phyloP scores from a whole-genome alignment of 2,888 invertebrate genomes.

The Augiades crinisus region DNA sequence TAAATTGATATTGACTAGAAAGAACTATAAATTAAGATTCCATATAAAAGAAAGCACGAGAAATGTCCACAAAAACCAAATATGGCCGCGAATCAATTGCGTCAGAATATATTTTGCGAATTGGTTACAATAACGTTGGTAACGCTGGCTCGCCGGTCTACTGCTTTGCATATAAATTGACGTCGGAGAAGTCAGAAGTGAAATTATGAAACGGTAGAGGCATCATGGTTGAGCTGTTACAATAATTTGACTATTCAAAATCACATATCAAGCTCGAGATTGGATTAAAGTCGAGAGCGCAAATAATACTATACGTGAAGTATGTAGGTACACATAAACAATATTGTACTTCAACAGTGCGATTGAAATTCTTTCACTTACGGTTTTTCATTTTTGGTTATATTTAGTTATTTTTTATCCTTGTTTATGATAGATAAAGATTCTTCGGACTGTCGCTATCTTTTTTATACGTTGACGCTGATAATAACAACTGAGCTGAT shows the following conservation, averaged over 20 bases:
- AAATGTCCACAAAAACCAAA: neutral
- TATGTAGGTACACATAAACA: neutral
- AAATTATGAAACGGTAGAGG: slow-evolving; percentile 12
- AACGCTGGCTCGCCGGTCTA: neutral
- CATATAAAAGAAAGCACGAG: slow-evolving; percentile 4
- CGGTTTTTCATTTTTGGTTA: neutral
- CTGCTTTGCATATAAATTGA: slow-evolving; percentile 14
- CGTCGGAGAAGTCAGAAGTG: slow-evolving; percentile 14
- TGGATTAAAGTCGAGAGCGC: neutral
- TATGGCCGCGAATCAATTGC: neutral
- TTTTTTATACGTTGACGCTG: no score
- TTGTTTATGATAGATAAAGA: neutral
- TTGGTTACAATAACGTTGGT: slow-evolving; percentile 8
- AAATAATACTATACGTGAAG: neutral
- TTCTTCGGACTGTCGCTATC: no score
- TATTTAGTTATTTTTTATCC: neutral
- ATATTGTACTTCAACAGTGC: neutral
- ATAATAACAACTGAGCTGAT: no score
- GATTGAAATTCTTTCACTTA: neutral
- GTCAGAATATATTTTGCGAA: slow-evolving; percentile 17
- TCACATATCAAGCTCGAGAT: neutral
- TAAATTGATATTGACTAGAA: slow-evolving; percentile 6
- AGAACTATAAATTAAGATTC: neutral
- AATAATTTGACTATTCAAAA: slow-evolving; percentile 13
- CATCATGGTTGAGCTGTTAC: slow-evolving; percentile 11